Percentiles rank a stretch among this genome's conserved stretches.
Conservation (phyloP, 1,140 invertebrate genomes). For the Drosophila sproati region DNA sequence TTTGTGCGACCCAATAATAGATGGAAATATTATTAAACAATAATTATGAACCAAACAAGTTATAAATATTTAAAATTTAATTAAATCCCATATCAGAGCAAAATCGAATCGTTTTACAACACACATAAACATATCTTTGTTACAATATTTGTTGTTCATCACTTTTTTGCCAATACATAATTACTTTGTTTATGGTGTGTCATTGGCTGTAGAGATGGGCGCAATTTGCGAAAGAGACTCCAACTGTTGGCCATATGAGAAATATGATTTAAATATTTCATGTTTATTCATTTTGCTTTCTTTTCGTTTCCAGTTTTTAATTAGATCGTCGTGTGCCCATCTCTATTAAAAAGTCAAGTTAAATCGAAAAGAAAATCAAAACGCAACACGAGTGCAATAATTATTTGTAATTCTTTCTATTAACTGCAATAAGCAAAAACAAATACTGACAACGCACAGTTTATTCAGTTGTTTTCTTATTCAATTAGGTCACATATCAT, state of each 20-base stretch:
- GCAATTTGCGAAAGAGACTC: neutral
- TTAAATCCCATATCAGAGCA: slow-evolving; percentile 52
- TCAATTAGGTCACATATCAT: slow-evolving; percentile 55
- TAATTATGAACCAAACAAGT: neutral
- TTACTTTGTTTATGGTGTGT: slow-evolving; percentile 20
- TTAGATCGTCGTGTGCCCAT: neutral
- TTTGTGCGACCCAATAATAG: slow-evolving; percentile 28
- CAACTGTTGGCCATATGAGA: neutral
- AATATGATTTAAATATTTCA: no score
- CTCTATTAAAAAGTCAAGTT: neutral
- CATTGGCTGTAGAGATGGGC: neutral
- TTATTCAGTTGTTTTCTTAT: slow-evolving; percentile 6
- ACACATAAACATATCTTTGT: slow-evolving; percentile 71
- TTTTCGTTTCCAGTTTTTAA: neutral
- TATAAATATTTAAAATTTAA: slow-evolving; percentile 16
- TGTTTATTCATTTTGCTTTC: neutral
- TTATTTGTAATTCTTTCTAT: slow-evolving; percentile 59
- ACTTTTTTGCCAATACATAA: slow-evolving; percentile 19
- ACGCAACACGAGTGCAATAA: slow-evolving; percentile 75
- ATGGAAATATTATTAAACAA: slow-evolving; percentile 6
- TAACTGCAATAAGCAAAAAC: slow-evolving; percentile 48
- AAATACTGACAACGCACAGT: slow-evolving; percentile 3
- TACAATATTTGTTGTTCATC: slow-evolving; percentile 70
- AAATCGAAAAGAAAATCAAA: slow-evolving; percentile 68
- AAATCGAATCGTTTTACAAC: slow-evolving; percentile 37